Evolutionary conservation across 2,888 invertebrate species (phyloP), one percentile per base, ranked within the genome.

Genomic region (Ditula angustiorana): DNA sequence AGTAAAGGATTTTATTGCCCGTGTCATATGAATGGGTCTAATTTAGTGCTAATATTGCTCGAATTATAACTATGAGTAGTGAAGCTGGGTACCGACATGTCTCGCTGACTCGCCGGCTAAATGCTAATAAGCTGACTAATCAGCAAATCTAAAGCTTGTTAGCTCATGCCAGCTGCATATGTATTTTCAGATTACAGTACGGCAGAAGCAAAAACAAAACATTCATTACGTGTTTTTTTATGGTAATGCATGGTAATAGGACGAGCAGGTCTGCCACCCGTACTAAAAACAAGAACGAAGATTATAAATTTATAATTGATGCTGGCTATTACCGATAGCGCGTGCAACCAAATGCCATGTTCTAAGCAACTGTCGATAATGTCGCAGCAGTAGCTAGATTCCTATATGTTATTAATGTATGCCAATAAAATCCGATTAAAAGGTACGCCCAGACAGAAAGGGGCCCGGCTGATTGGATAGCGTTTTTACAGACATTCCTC

Each of bases 41-140:
- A 59, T 59, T 64, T 64, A 59, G 58, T 53, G 58, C 23, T 28
- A 59, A 59, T 63, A 58, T 52, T 2, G 63, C 44, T 8, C 58
- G 50, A 30, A 50, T 52, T 49, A 53, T 37, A 37, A 62, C 30
- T 44, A 62, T n/a, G 33, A 50, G 50, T 33, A 13, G 62, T 50
- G 44, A 41, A 8, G 47, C 24, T 16, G 53, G 55, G 35, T 21
- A 53, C 41, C 41, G 50, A 56, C 41, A 23, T 58, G 57, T 58
- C 50, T 58, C 57, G 47, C 23, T 56, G 62, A 24, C 50, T 63
- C 57, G 57, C 50, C 57, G 52, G 52, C 50, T 58, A 44, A 57
- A 58, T 63, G 62, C 56, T 57, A 62, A 62, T 63, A 52, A 63
- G 50, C 63, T 63, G 44, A 63, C 57, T 63, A 62, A 62, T 62